These are phyloP conservation scores for Calliphora vicina DNA, from an alignment of 1,140 invertebrate genomes.

Conservation along the genomic window DNA sequence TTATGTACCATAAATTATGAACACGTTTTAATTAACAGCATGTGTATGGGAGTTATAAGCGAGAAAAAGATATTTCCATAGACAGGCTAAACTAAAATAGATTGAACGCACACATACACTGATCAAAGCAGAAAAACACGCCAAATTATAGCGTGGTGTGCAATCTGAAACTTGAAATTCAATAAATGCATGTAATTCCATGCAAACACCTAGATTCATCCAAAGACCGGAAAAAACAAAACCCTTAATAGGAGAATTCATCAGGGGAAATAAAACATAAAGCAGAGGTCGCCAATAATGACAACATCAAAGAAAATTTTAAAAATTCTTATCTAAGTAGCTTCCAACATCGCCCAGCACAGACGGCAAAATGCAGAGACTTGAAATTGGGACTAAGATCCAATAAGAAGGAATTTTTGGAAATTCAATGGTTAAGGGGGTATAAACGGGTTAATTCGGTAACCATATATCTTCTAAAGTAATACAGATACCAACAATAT, in stretches of 20 bases:
- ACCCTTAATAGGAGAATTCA: neutral
- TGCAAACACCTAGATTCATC: neutral
- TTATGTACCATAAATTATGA: conserved; percentile 15
- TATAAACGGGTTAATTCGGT: too few species aligned
- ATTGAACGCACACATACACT: neutral
- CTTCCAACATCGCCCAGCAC: too few species aligned
- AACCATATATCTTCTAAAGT: too few species aligned
- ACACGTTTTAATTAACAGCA: conserved; percentile 29
- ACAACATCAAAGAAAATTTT: too few species aligned
- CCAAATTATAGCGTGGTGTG: neutral
- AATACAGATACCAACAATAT: too few species aligned
- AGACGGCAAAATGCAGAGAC: too few species aligned
- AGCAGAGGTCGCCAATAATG: neutral
- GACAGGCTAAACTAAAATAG: neutral
- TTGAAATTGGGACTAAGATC: too few species aligned
- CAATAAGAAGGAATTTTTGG: too few species aligned
- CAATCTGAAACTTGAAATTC: neutral
- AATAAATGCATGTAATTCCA: neutral
- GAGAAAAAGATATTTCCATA: neutral
- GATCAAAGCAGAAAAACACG: neutral
- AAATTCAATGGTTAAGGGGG: too few species aligned
- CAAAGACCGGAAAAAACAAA: neutral
- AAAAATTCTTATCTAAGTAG: too few species aligned
- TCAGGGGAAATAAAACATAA: neutral
- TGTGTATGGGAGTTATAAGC: neutral